phyloP scores from a whole-genome alignment of 2,888 invertebrate species.

The Scrobipalpa costella region DNA sequence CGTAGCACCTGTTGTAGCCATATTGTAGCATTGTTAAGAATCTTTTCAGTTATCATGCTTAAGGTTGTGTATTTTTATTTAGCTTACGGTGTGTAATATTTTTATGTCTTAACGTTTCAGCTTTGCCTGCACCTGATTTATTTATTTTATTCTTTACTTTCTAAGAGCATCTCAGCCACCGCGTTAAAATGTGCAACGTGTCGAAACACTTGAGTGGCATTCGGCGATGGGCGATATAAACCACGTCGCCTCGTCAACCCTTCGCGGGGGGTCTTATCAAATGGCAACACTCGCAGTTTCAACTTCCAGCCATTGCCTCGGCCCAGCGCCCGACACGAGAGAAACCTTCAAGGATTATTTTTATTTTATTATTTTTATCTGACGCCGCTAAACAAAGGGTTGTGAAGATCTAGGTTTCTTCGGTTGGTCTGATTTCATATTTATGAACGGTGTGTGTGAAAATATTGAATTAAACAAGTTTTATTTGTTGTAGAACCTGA shows the following conservation, averaged over 20 bases:
- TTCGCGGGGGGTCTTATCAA: conserved; percentile 66
- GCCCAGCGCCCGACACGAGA: conserved; percentile 24
- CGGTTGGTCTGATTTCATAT: too few species aligned
- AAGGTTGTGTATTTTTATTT: too few species aligned
- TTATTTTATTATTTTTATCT: conserved; percentile 48
- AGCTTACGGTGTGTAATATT: too few species aligned
- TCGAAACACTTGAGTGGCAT: neutral
- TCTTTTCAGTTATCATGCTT: too few species aligned
- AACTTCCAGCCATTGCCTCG: conserved; percentile 71
- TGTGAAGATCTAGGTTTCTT: neutral
- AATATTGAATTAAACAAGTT: too few species aligned
- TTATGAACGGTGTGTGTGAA: too few species aligned
- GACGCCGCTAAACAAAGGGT: neutral
- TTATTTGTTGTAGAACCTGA: too few species aligned
- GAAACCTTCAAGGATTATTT: conserved; percentile 63
- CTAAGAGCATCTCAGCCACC: neutral
- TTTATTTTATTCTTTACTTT: neutral
- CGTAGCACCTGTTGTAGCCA: neutral
- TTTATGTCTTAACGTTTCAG: too few species aligned
- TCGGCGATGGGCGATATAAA: conserved; percentile 10
- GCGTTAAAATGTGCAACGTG: conserved; percentile 13
- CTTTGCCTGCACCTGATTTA: neutral
- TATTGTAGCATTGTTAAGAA: too few species aligned
- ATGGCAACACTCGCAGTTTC: conserved; percentile 73
- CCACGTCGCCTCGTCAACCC: conserved; percentile 40